Evolutionary conservation across 2,113 vertebrate genomes (phyloP), one percentile per base, ranked within the genome.

Genomic region (Oryzias celebensis): DNA sequence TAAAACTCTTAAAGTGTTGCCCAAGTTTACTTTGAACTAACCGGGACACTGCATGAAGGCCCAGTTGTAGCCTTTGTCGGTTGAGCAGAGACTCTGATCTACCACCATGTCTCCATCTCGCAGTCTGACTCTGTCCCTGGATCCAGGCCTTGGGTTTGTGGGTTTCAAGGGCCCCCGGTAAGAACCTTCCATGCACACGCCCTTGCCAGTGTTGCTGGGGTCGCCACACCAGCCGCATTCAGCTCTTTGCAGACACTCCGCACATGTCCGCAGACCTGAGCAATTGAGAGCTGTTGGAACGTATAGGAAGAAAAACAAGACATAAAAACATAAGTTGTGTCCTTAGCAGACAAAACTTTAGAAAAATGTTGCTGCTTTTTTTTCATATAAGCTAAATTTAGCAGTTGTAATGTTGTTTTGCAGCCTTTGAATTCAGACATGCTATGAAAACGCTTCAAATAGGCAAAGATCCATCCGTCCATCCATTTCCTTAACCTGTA

Each of bases 141-240:
- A 6, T 0, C 63, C 73, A 0, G 55, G 7, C 52, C 64, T 65
- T 17, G 59, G 87, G 68, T n/a, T 7, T 77, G 59, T 81, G 5
- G 71, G 56, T 50, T 91, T 97, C 89, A 98, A 81, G 0, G 97
- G 96, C 3, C 96, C 97, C 10, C 95, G 87, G 2, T 95, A 96
- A 1, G 96, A 97, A 0, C 96, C 97, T 81, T 98, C 96, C 70
- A 93, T 77, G 64, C 97, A 98, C 4, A 94, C 91, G 0, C 96
- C 96, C 74, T 87, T 92, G 12, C 96, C 95, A 0, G 95, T 98
- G 68, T 98, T 94, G 41, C 92, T 96, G 54, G 96, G 95, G 22
- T 98, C 96, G 0, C 94, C 96, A 58, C 97, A 98, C 97, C 97
- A 98, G 1, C 97, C 97, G 1, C 96, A 98, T 1, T 95, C 95